These are phyloP conservation scores for Passer domesticus DNA, from an alignment of 2,113 vertebrate genomes.

Conservation along the genomic window DNA sequence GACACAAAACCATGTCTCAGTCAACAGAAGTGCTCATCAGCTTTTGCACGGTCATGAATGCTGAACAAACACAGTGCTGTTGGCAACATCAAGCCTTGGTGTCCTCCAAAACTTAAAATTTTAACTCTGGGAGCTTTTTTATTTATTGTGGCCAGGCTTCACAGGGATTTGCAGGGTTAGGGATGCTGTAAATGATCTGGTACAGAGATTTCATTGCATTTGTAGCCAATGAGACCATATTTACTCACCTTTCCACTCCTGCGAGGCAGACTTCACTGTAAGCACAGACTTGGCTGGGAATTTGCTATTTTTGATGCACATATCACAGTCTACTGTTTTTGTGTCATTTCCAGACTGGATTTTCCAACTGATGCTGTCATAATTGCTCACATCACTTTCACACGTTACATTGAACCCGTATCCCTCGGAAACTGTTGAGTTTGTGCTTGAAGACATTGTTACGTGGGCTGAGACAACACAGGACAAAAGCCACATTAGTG, in stretches of 20 bases:
- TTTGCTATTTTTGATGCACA: background rate
- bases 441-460: conserved; percentile 45
- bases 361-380: conserved; percentile 68
- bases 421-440: conserved; percentile 56
- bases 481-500: background rate
- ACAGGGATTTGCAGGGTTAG: background rate
- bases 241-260: conserved; percentile 72
- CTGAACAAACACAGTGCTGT: background rate
- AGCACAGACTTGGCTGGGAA: conserved; percentile 26
- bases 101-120: background rate
- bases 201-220: background rate
- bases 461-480: conserved; percentile 61
- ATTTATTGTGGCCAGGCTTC: background rate
- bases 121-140: background rate
- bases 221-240: background rate
- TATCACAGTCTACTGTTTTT: background rate
- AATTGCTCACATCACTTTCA: conserved; percentile 60
- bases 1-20: background rate
- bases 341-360: conserved; percentile 47
- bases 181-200: background rate
- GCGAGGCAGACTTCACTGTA: conserved; percentile 19
- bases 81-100: background rate
- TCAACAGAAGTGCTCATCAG: background rate
- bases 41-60: background rate
- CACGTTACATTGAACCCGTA: conserved; percentile 58